Evolutionary conservation across 37 sponge, comb jelly and placozoan species (phyloP), one percentile per base, ranked within the genome.

Genomic region (Mnemiopsis leidyi): DNA sequence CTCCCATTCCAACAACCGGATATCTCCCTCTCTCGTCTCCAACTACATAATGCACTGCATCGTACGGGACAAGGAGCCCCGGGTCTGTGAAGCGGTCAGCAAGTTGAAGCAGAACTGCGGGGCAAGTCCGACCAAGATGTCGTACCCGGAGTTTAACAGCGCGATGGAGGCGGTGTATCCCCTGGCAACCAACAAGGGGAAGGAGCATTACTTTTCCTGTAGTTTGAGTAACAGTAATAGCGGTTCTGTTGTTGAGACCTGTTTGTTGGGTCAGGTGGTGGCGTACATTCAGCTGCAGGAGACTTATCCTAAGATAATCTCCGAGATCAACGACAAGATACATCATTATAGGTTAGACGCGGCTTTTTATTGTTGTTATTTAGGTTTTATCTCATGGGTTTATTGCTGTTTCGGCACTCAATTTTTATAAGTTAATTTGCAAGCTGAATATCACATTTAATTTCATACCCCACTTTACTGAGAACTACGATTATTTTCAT

Each of bases 121-220:
- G 25, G 61, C 61, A 18, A 37, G 36, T 37, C 90, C 90, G 1
- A 39, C 3, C 61, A 32, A 7, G 38, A 85, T 85, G 90, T 16
- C n/a, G 28, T 38, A 38, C 25, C 33, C 30, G 1, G 90, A 85
- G 61, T 85, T 85, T 37, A 39, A 33, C 35, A 9, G 21, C 39
- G 90, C 36, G 3, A 85, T 85, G 90, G 90, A 85, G 61, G 39
- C 29, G 13, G 90, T 85, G 40, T 85, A 32, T 61, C 90, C 90
- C 29, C 32, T 85, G 29, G 90, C 90, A 26, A 85, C 90, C 25
- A 85, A 85, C 90, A 85, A 85, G 90, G 39, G 90, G 48, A 85
- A 85, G 90, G 90, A 85, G 24, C 90, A 85, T 61, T 85, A 85
- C 48, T 85, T 85, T 29, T 24, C 38, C 21, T 85, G 90, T 21